phyloP scores from a whole-genome alignment of 2,113 vertebrate species.

The Solea solea region DNA sequence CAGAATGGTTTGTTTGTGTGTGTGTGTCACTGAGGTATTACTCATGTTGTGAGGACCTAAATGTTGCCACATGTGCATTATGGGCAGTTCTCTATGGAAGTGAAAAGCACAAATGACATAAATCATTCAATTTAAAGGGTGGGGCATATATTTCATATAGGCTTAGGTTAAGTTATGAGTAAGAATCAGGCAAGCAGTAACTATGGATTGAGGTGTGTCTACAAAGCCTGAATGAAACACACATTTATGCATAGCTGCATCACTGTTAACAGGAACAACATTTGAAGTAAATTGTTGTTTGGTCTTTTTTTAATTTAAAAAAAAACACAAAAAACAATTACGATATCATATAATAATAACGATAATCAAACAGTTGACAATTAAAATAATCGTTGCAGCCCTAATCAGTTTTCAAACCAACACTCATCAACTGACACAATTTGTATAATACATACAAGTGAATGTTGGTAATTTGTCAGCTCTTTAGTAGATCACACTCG shows the following conservation, averaged over 20 bases:
- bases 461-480: conserved; percentile 19
- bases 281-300: too few species aligned
- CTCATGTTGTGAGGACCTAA: background rate
- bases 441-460: conserved; percentile 21
- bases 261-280: too few species aligned
- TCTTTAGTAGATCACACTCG: conserved; percentile 11
- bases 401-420: too few species aligned
- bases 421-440: conserved; percentile 20
- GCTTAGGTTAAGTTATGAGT: background rate
- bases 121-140: background rate
- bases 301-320: too few species aligned
- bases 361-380: too few species aligned
- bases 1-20: background rate
- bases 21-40: background rate
- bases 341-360: too few species aligned
- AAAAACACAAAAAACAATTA: too few species aligned
- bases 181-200: background rate
- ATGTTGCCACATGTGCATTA: background rate
- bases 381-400: too few species aligned
- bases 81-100: background rate
- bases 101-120: background rate
- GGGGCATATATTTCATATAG: background rate
- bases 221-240: too few species aligned
- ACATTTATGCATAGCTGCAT: too few species aligned
- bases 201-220: background rate